Evolutionary conservation across 2,113 vertebrate genomes (phyloP), one percentile per base, ranked within the genome.

Genomic region (Myotis yumanensis): DNA sequence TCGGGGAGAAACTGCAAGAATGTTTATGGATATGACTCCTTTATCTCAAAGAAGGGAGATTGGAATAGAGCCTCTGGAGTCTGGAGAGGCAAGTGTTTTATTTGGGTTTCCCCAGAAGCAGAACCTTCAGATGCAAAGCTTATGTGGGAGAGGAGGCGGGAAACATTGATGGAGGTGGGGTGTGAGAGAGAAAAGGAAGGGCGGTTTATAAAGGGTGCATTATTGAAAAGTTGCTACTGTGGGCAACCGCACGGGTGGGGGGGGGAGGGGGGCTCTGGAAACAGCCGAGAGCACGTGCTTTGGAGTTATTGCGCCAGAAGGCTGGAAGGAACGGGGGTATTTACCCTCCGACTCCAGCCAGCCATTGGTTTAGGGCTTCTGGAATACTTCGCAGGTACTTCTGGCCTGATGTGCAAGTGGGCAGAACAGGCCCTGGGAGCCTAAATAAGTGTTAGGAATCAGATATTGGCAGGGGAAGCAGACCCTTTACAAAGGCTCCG

Each of bases 31-130:
- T 57, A 23, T 5, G 11, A 64, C 48, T 37, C 66, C 11, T 32
- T 92, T 84, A 76, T 84, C 25, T 17, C 75, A 68, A 89, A 94
- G 46, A 66, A 80, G 85, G 23, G 43, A 90, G 84, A 52, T 11
- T 11, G 69, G 37, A 69, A 11, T 2, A 73, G 59, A 73, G 28
- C 0, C 43, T 51, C 48, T 37, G n/a, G 85, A 35, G 69, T 40
- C 48, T 40, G 52, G 46, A 90, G 48, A 89, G 37, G 32, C 23
- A 40, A 37, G 64, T 9, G n/a, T 22, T 92, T 82, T 51, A 9
- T 86, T 20, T 72, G 35, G 23, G 22, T 71, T 89, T 59, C 20
- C 52, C 32, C 37, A 59, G 80, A 89, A 80, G 69, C 48, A 86
- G 57, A 35, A 89, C 10, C 15, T 43, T 84, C 64, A 66, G 59